Evolutionary conservation across 2,797 vertebrate species (phyloP).

Genomic region (Champsocephalus esox): DNA sequence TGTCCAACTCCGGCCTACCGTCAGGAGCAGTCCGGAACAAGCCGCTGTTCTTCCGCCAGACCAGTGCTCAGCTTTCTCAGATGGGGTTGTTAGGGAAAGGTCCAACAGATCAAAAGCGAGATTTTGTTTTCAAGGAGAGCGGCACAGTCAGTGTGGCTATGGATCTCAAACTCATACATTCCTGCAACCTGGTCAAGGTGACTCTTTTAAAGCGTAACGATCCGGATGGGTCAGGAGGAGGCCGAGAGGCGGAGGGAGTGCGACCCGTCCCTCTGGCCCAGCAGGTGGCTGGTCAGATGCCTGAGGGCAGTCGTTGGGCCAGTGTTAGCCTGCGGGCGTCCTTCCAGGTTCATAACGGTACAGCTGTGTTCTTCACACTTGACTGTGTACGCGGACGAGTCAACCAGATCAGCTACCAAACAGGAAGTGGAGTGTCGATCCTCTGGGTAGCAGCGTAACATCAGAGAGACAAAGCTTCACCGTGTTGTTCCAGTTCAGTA

Average conservation of each 20-base stretch:
- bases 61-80: slow-evolving; percentile 81
- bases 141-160: slow-evolving; percentile 87
- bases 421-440: slow-evolving; percentile 87
- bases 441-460: slow-evolving; percentile 88
- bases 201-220: slow-evolving; percentile 81
- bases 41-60: slow-evolving; percentile 87
- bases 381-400: slow-evolving; percentile 91
- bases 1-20: slow-evolving; percentile 84
- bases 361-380: slow-evolving; percentile 85
- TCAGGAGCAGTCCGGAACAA: slow-evolving; percentile 91
- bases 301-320: slow-evolving; percentile 89
- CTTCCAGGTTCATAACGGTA: slow-evolving; percentile 88
- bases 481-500: not conserved
- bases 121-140: slow-evolving; percentile 88
- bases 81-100: slow-evolving; percentile 83
- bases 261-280: slow-evolving; percentile 83
- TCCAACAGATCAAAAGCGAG: slow-evolving; percentile 77
- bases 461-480: not conserved
- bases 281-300: slow-evolving; percentile 91
- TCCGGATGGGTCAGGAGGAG: slow-evolving; percentile 54
- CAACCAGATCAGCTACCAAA: slow-evolving; percentile 89
- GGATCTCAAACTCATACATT: slow-evolving; percentile 91
- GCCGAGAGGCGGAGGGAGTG: slow-evolving; percentile 63
- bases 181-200: slow-evolving; percentile 88
- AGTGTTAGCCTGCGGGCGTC: slow-evolving; percentile 86